These are phyloP conservation scores for Tryphoninae sp. DNA, from an alignment of 2,888 invertebrate species.

Conservation along the genomic window DNA sequence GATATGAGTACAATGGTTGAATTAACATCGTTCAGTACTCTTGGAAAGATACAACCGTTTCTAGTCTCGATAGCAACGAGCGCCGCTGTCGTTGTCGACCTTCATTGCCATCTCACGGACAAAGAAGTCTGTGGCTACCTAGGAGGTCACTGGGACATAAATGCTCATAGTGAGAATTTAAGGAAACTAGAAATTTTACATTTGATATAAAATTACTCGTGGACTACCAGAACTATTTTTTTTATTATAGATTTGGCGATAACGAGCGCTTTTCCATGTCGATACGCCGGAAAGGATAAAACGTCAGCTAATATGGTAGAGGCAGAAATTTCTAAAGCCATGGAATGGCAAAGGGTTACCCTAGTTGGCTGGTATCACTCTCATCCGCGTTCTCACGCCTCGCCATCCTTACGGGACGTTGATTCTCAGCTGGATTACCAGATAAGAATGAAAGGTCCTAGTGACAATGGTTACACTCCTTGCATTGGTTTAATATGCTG, in stretches of 20 bases:
- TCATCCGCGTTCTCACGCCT: constrained; percentile 93
- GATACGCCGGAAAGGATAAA: constrained; percentile 90
- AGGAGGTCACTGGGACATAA: constrained; percentile 97
- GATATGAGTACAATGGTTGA: constrained; percentile 95
- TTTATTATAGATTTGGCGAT: constrained; percentile 90
- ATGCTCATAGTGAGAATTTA: constrained; percentile 90
- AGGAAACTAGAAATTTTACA: neutral
- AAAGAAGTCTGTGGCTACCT: constrained; percentile 98
- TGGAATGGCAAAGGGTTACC: constrained; percentile 91
- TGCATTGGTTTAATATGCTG: constrained; percentile 96
- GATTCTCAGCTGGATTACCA: constrained; percentile 97
- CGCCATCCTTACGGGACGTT: constrained; percentile 93
- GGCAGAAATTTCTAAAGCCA: constrained; percentile 90
- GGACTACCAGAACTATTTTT: neutral
- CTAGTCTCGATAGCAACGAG: constrained; percentile 93
- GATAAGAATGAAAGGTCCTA: constrained; percentile 95
- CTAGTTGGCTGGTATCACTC: constrained; percentile 98
- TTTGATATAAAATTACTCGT: constrained; percentile 3
- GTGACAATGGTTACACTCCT: constrained; percentile 95
- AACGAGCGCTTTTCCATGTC: constrained; percentile 94
- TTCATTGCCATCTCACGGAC: constrained; percentile 96
- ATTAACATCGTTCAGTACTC: constrained; percentile 92
- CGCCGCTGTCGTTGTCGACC: constrained; percentile 93
- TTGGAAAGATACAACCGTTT: constrained; percentile 96
- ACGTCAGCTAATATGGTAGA: constrained; percentile 90